Evolutionary conservation across 2,113 vertebrate species (phyloP).

Genomic region (Scalopus aquaticus): DNA sequence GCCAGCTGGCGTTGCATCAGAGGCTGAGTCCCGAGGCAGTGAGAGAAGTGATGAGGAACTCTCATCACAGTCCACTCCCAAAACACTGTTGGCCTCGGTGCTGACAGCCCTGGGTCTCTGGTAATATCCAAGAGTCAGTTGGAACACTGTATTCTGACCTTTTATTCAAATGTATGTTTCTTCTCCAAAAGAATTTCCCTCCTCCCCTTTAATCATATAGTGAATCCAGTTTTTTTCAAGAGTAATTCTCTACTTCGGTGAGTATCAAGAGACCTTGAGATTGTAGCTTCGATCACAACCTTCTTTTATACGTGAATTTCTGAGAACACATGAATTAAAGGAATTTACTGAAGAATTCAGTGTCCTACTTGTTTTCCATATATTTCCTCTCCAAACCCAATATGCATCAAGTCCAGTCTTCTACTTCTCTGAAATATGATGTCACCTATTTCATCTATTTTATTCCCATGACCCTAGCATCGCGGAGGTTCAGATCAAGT

Average conservation of each 20-base stretch:
- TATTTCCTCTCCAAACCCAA: not conserved
- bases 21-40: not conserved
- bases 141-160: not conserved
- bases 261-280: not conserved
- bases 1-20: not conserved
- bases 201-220: not conserved
- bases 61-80: not conserved
- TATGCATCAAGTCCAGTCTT: not conserved
- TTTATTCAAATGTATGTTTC: not conserved
- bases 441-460: not conserved
- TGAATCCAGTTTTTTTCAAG: not conserved
- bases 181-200: not conserved
- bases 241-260: not conserved
- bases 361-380: not conserved
- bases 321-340: not conserved
- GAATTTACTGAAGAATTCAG: not conserved
- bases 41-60: not conserved
- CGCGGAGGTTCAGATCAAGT: not conserved
- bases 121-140: not conserved
- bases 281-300: not conserved
- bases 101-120: not conserved
- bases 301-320: not conserved
- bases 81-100: not conserved
- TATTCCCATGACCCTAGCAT: not conserved
- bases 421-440: not conserved